phyloP scores from a whole-genome alignment of 1,140 invertebrate genomes.

The Zaprionus ornatus region DNA sequence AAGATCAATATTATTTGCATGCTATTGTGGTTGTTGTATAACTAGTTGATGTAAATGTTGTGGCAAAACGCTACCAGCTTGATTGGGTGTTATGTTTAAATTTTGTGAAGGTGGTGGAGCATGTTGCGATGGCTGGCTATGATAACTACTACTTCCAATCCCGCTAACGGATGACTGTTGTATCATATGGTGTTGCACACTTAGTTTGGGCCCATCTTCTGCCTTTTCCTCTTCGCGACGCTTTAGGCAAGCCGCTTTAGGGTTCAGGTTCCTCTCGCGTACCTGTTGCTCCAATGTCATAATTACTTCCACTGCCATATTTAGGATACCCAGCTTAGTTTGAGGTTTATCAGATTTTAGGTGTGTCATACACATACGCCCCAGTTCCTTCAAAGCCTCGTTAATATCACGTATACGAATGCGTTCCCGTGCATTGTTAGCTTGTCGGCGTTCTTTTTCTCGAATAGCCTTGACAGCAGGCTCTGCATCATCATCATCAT shows the following conservation, averaged over 20 bases:
- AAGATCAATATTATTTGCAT: conserved; percentile 59
- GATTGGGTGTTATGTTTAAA: conserved; percentile 64
- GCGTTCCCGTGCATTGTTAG: conserved; percentile 99
- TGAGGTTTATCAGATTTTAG: conserved; percentile 98
- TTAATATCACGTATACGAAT: conserved; percentile 99
- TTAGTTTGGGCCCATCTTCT: conserved; percentile 93
- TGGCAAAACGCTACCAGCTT: conserved; percentile 63
- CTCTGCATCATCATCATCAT: conserved; percentile 88
- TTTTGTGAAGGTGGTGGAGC: conserved; percentile 61
- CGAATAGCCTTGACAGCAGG: conserved; percentile 96
- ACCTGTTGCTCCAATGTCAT: conserved; percentile 99
- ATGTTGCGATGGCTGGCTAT: conserved; percentile 67
- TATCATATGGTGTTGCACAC: conserved; percentile 86
- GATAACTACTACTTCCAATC: conserved; percentile 85
- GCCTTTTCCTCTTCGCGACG: conserved; percentile 98
- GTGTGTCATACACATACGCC: conserved; percentile 98
- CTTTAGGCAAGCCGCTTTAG: conserved; percentile 98
- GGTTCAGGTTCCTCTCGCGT: conserved; percentile 98
- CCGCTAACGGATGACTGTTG: conserved; percentile 85
- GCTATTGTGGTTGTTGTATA: conserved; percentile 81
- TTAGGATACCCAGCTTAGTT: conserved; percentile 97
- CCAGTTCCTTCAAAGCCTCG: conserved; percentile 97
- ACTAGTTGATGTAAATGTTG: conserved; percentile 75
- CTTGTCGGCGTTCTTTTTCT: conserved; percentile 97
- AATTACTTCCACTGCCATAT: conserved; percentile 99